Evolutionary conservation across 2,888 invertebrate species (phyloP).

Genomic region (Cyclophora albipunctata): DNA sequence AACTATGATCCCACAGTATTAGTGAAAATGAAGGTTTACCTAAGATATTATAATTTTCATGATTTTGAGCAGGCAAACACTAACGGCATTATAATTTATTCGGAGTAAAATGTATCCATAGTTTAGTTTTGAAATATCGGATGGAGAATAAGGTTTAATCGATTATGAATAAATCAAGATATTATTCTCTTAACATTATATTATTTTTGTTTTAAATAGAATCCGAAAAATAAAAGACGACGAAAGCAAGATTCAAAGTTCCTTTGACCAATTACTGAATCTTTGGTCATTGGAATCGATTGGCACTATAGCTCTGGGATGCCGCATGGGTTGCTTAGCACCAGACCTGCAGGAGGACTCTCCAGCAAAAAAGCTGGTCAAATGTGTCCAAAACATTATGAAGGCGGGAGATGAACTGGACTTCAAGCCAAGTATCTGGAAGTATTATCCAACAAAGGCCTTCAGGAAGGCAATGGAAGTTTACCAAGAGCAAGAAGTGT

Average conservation of each 20-base stretch:
- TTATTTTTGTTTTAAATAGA: constrained; percentile 34
- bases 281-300: constrained; percentile 79
- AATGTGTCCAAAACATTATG: constrained; percentile 39
- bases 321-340: constrained; percentile 48
- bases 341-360: constrained; percentile 40
- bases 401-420: constrained; percentile 31
- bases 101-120: background rate
- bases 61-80: background rate
- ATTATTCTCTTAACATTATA: too few relatives aligned
- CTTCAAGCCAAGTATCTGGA: constrained; percentile 43
- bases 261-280: constrained; percentile 72
- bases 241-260: constrained; percentile 68
- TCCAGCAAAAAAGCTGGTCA: constrained; percentile 40
- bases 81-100: background rate
- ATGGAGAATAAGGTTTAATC: too few relatives aligned
- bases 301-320: constrained; percentile 50
- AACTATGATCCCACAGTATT: background rate
- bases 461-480: constrained; percentile 43
- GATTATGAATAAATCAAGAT: too few relatives aligned
- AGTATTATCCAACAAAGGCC: constrained; percentile 33
- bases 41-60: too few relatives aligned
- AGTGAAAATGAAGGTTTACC: too few relatives aligned
- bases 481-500: constrained; percentile 44
- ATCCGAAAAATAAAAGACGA: constrained; percentile 65
- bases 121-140: background rate